Base-by-base conservation (phyloP, 2,888 invertebrate species). In the Schizotus pectinicornis region DNA sequence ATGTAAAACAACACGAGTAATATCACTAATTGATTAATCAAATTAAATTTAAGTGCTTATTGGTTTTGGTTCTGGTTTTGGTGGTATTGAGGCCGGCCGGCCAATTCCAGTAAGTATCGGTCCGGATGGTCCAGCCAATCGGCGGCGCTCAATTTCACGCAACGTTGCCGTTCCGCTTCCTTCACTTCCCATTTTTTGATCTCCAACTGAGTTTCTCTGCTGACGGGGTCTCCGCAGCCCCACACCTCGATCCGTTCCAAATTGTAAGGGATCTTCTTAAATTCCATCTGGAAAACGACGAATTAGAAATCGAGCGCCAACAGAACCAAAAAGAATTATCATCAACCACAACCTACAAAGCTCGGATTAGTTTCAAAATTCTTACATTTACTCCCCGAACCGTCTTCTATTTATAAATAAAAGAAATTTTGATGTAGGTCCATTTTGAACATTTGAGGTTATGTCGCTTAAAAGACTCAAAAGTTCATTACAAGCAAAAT, bases 101-200 rank as follows among this genome's bases (percentile, higher is more conserved):
- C 95, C 74, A 95, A 81, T 78, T 95, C 93, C 61, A 96, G 81
- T 46, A 96, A 84, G 77, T 95, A 94, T 55, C 95, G 86, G 82
- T 98, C 97, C 0, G 97, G 96, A 81, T 96, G 95, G 76, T 97
- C 95, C 74, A 94, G 86, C 97, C 97, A 98, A 76, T 96, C 95
- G 12, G 91, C 88, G 0, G 94, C 88, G 9, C 90, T 92, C 58
- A 95, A 79, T 77, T 95, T 95, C 6, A 97, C 92, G 73, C 88
- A 86, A 50, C 92, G 83, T 70, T 92, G 91, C 59, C 90, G 86
- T 81, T 97, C 95, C 0, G 91, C 92, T 78, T 97, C 94, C 70
- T 88, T 88, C 93, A 95, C 67, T 68, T 90, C 80, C 77, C 77
- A 77, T 72, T 91, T 90, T 78, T 95, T 95, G 69, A 94, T 88